phyloP scores from a whole-genome alignment of 2,113 vertebrate species.

The Antechinus flavipes region DNA sequence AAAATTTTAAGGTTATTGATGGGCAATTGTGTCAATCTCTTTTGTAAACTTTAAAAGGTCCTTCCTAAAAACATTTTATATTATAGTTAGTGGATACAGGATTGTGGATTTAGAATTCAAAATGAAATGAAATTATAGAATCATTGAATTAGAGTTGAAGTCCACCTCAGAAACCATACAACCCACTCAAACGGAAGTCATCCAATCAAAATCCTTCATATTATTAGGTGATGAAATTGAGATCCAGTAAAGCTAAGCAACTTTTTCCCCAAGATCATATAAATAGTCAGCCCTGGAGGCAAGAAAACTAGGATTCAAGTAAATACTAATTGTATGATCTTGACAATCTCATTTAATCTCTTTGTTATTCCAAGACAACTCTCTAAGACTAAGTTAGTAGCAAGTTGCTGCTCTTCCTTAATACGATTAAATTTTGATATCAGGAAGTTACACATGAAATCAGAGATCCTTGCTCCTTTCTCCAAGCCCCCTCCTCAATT shows the following conservation, averaged over 20 bases:
- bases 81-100: neutral
- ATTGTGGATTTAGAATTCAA: neutral
- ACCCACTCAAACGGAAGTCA: neutral
- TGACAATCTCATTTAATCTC: neutral
- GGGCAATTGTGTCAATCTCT: slow-evolving; percentile 49
- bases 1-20: slow-evolving; percentile 23
- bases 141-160: neutral
- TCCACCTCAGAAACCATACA: neutral
- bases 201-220: neutral
- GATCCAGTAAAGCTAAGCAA: neutral
- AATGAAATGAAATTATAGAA: neutral
- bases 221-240: neutral
- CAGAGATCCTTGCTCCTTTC: neutral
- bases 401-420: neutral
- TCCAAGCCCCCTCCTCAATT: neutral
- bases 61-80: slow-evolving; percentile 52
- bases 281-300: neutral
- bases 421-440: neutral
- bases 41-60: slow-evolving; percentile 23
- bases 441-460: neutral
- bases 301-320: neutral
- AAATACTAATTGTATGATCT: neutral
- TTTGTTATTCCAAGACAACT: neutral
- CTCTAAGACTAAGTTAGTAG: neutral
- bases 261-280: too few relatives aligned